Evolutionary conservation across 1,140 invertebrate species (phyloP).

Genomic region (Sitobion miscanthi): DNA sequence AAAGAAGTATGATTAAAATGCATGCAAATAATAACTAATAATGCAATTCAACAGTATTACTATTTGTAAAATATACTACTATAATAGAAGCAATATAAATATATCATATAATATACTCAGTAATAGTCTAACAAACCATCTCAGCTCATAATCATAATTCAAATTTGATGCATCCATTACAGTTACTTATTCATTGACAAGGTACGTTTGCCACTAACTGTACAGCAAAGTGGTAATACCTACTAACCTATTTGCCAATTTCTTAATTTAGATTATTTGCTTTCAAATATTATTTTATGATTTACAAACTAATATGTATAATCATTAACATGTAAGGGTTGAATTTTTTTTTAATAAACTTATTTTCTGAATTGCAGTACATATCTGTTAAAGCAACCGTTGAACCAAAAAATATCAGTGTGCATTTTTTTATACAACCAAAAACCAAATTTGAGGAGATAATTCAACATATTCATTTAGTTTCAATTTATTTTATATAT

Average conservation of each 20-base stretch:
- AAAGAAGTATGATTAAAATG: too few species aligned
- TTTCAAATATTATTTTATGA: background rate
- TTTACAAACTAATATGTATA: background rate
- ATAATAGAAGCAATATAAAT: too few species aligned
- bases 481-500: constrained; percentile 33
- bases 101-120: too few species aligned
- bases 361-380: background rate
- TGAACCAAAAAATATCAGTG: background rate
- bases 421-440: background rate
- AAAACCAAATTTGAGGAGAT: background rate
- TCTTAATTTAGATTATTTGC: background rate
- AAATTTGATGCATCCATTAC: too few species aligned
- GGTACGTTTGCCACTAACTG: background rate
- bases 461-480: constrained; percentile 5
- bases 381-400: background rate
- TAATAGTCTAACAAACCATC: too few species aligned
- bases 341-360: too few species aligned
- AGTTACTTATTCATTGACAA: too few species aligned
- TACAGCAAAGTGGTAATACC: background rate
- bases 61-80: too few species aligned
- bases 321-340: too few species aligned
- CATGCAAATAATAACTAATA: too few species aligned
- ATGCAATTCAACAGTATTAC: too few species aligned
- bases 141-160: too few species aligned
- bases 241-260: background rate